phyloP scores from a whole-genome alignment of 2,113 vertebrate genomes.

The Silurus asotus region DNA sequence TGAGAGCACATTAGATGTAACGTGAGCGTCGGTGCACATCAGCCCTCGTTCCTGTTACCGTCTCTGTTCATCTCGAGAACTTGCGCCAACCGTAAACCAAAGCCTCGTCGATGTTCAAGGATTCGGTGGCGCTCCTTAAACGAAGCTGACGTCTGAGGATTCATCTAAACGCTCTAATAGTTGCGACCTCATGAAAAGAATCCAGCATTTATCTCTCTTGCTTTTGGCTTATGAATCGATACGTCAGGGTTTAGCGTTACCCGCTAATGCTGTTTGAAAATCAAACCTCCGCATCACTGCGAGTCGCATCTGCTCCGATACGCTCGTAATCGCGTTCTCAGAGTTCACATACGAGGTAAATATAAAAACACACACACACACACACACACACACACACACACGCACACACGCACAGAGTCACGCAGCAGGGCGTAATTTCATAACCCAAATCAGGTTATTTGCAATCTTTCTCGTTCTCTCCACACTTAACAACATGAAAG shows the following conservation, averaged over 20 bases:
- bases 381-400: background rate
- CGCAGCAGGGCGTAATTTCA: slow-evolving; percentile 16
- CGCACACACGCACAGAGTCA: background rate
- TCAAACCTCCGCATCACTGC: slow-evolving; percentile 33
- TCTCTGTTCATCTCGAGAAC: background rate
- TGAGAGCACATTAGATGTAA: background rate
- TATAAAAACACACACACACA: background rate
- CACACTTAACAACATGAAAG: background rate
- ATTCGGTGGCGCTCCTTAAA: slow-evolving; percentile 30
- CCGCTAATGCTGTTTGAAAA: slow-evolving; percentile 55
- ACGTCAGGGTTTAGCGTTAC: slow-evolving; percentile 53
- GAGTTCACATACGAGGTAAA: slow-evolving; percentile 18
- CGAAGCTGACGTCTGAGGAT: slow-evolving; percentile 41
- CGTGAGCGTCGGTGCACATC: background rate
- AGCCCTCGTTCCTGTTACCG: background rate
- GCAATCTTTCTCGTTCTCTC: background rate
- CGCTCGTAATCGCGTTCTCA: slow-evolving; percentile 36
- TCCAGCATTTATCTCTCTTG: slow-evolving; percentile 50
- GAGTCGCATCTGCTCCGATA: slow-evolving; percentile 14
- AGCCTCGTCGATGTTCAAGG: background rate
- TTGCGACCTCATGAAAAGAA: slow-evolving; percentile 39
- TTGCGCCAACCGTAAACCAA: background rate
- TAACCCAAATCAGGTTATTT: slow-evolving; percentile 43
- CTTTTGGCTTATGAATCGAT: slow-evolving; percentile 57
- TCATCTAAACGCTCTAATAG: slow-evolving; percentile 40